Conservation (phyloP, 2,113 vertebrate genomes). For the Platichthys stellatus region DNA sequence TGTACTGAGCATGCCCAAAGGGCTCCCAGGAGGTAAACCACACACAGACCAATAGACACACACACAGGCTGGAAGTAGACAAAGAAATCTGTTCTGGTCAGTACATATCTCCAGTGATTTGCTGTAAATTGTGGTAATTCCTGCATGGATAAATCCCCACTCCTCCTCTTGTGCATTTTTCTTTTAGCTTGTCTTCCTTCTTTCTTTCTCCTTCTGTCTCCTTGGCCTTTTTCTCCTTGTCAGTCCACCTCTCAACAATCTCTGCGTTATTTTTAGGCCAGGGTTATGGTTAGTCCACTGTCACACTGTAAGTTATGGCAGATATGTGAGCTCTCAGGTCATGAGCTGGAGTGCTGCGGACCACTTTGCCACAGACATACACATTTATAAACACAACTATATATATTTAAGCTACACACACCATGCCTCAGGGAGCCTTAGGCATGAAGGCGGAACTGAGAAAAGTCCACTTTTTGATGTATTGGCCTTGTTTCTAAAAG, state of each 20-base stretch:
- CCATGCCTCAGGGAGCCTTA: neutral
- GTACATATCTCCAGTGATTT: conserved; percentile 29
- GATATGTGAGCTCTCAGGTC: conserved; percentile 53
- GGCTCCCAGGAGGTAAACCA: conserved; percentile 23
- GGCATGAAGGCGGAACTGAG: neutral
- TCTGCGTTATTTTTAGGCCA: conserved; percentile 74
- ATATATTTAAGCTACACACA: neutral
- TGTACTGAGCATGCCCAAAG: conserved; percentile 49
- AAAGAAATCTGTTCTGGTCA: conserved; percentile 14
- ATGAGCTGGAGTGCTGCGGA: conserved; percentile 7
- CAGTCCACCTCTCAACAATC: conserved; percentile 44
- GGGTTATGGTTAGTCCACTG: conserved; percentile 49
- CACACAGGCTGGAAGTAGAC: conserved; percentile 7
- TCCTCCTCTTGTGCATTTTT: conserved; percentile 11
- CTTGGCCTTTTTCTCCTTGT: conserved; percentile 8
- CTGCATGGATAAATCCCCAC: conserved; percentile 24
- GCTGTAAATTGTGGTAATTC: conserved; percentile 19
- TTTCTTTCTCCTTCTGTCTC: conserved; percentile 8
- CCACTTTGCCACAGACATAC: conserved; percentile 9
- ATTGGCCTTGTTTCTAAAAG: conserved; percentile 1
- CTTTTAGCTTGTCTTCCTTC: conserved; percentile 49
- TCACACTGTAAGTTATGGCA: conserved; percentile 62
- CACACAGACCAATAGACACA: conserved; percentile 1
- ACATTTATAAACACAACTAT: conserved; percentile 18
- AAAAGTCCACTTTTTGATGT: conserved; percentile 1